These are phyloP conservation scores for Acinonyx jubatus DNA, from an alignment of 2,113 vertebrate genomes.

Conservation along the genomic window DNA sequence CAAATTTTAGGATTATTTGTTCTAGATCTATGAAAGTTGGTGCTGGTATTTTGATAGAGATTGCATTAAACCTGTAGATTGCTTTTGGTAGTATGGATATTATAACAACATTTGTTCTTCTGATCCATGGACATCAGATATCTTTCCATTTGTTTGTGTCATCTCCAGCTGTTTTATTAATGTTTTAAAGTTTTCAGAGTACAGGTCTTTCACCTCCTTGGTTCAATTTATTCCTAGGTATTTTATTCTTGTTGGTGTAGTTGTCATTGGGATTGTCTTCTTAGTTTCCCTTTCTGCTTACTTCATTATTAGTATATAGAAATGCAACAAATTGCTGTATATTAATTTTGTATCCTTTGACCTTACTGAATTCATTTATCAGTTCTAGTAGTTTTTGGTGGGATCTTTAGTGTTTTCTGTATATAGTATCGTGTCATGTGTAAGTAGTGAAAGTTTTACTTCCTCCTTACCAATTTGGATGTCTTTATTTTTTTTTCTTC, in stretches of 20 bases:
- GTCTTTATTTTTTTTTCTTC: neutral
- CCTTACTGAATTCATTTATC: neutral
- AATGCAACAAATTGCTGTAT: neutral
- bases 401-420: neutral
- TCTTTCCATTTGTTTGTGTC: neutral
- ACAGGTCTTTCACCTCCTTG: neutral
- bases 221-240: neutral
- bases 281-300: neutral
- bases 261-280: neutral
- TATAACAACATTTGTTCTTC: neutral
- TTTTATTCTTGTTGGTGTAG: neutral
- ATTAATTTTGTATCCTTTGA: neutral
- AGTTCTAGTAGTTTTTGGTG: neutral
- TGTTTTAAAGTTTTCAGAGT: neutral
- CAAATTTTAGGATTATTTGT: neutral
- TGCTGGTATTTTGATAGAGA: neutral
- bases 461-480: neutral
- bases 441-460: neutral
- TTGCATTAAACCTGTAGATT: neutral
- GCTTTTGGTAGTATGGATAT: neutral
- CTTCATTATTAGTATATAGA: neutral
- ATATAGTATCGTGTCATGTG: neutral
- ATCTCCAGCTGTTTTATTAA: neutral
- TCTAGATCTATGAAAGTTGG: neutral
- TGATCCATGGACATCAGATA: neutral